Evolutionary conservation across 2,888 invertebrate genomes (phyloP).

Genomic region (Amaurobius ferox): DNA sequence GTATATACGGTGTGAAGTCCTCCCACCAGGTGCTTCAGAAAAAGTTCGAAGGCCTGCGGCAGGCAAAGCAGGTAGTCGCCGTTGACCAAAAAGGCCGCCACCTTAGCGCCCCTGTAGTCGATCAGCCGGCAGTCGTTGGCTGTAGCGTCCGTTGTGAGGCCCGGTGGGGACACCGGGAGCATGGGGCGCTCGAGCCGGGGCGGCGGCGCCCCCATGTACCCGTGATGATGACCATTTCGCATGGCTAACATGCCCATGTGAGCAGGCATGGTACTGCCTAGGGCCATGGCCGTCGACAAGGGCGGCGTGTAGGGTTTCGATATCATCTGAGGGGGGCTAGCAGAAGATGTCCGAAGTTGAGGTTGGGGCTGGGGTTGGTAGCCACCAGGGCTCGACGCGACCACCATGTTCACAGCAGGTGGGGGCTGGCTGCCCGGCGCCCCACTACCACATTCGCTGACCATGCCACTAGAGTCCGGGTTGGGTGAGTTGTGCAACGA

Average conservation of each 20-base stretch:
- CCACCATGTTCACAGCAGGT: slow-evolving; percentile 22
- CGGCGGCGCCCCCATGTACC: slow-evolving; percentile 42
- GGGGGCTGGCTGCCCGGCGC: slow-evolving; percentile 23
- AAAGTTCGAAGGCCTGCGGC: slow-evolving; percentile 99
- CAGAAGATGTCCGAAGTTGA: slow-evolving; percentile 50
- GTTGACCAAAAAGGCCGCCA: slow-evolving; percentile 88
- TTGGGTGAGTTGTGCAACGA: slow-evolving; percentile 56
- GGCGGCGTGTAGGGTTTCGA: slow-evolving; percentile 70
- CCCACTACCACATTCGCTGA: slow-evolving; percentile 35
- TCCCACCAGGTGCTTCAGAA: slow-evolving; percentile 98
- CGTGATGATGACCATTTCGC: slow-evolving; percentile 51
- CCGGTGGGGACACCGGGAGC: slow-evolving; percentile 70
- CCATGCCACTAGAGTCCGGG: slow-evolving; percentile 66
- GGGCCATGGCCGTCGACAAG: slow-evolving; percentile 48
- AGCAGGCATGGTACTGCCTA: slow-evolving; percentile 49
- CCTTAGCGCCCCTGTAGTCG: slow-evolving; percentile 96
- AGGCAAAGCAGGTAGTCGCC: slow-evolving; percentile 95
- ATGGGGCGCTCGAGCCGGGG: slow-evolving; percentile 59
- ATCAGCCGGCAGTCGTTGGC: slow-evolving; percentile 98
- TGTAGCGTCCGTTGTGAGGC: slow-evolving; percentile 79
- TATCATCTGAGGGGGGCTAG: slow-evolving; percentile 50
- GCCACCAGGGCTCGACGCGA: slow-evolving; percentile 24
- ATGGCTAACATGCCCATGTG: slow-evolving; percentile 62
- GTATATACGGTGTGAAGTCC: slow-evolving; percentile 99
- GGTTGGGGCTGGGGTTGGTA: slow-evolving; percentile 19